Conservation (phyloP, 2,888 invertebrate genomes). For the Acleris literana region DNA sequence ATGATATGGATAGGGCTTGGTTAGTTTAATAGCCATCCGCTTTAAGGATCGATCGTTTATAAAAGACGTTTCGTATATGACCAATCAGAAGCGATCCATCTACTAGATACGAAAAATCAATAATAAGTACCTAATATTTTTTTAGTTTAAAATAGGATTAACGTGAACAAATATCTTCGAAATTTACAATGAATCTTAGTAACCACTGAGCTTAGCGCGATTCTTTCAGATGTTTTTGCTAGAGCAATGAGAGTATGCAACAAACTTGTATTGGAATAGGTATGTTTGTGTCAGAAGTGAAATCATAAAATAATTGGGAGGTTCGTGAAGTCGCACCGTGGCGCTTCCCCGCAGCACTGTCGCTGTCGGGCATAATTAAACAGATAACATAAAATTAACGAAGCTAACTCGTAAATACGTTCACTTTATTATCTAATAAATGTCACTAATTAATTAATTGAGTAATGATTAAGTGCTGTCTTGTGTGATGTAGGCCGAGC, state of each 20-base stretch:
- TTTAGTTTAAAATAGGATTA: too few species aligned
- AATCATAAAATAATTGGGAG: constrained; percentile 24
- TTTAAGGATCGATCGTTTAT: constrained; percentile 12
- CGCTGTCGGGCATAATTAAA: constrained; percentile 70
- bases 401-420: constrained; percentile 75
- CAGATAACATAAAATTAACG: constrained; percentile 79
- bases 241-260: background rate
- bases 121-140: too few species aligned
- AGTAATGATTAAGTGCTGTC: constrained; percentile 74
- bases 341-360: constrained; percentile 51
- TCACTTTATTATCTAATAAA: constrained; percentile 79
- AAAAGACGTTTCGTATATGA: constrained; percentile 9
- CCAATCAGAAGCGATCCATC: background rate
- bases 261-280: background rate
- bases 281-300: constrained; percentile 2
- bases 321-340: constrained; percentile 41
- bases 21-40: constrained; percentile 14
- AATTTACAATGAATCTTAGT: too few species aligned
- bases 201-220: too few species aligned
- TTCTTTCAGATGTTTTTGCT: background rate
- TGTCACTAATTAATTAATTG: constrained; percentile 82
- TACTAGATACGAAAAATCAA: too few species aligned
- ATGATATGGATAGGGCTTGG: constrained; percentile 42
- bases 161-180: too few species aligned
- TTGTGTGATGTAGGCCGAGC: constrained; percentile 56